Base-by-base conservation (phyloP, 37 sponge, comb jelly and placozoan species). In the Mnemiopsis leidyi region DNA sequence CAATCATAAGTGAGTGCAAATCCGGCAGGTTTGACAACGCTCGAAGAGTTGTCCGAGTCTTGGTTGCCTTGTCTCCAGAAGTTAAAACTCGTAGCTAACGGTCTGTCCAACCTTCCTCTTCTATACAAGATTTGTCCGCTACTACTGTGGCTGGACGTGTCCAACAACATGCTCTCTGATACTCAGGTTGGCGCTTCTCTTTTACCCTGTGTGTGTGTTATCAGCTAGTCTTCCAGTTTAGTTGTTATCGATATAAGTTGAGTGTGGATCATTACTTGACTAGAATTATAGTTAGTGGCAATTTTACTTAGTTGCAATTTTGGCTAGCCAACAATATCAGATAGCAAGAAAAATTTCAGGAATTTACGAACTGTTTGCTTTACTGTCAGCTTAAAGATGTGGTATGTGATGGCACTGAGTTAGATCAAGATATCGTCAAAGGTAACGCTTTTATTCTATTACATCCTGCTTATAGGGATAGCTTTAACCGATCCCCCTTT, bases 101-200 rank as follows among this genome's bases (percentile, higher is more conserved):
- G 40, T 5, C 90, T 85, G 29, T 40, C 61, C 48, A 28, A 28
- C 23, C 48, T 85, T 7, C 90, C 90, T 5, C 28, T 18, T 0
- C 40, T 85, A n/a, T 39, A 39, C 48, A 40, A 18, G n/a, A 26
- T 85, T 7, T 38, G 61, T 40, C 90, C 90, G 0, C 29, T 85
- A 3, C 9, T 85, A 39, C 32, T 24, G 61, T 29, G 26, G 7
- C 90, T 85, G 61, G 90, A 85, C 39, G 61, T 85, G 28, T 85
- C 90, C 39, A 85, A 85, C n/a, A 85, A 85, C 90, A 40, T 40
- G 61, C 90, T 85, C 35, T 34, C 36, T 34, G 79, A 77, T 77
- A 77, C 79, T 13, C 32, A 28, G 79, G 79, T 77, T 3, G 30
- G 73, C 3, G 9, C 13, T 13, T 48, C 61, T 18, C 61, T 48